Evolutionary conservation across 2,888 invertebrate genomes (phyloP).

Genomic region (Auanema sp.): DNA sequence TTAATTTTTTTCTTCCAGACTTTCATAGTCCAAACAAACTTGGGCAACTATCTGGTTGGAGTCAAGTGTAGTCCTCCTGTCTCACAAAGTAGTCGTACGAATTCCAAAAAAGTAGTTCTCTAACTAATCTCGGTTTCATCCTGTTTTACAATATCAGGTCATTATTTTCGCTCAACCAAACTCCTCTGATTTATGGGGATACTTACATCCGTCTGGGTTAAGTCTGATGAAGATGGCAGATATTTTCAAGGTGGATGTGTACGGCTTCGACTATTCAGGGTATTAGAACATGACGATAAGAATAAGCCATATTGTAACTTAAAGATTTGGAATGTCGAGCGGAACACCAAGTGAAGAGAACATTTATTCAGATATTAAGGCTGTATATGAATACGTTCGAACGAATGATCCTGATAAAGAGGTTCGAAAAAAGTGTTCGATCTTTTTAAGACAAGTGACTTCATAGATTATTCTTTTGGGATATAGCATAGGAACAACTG

Average conservation of each 20-base stretch:
- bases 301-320: not conserved
- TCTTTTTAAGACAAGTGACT: too few relatives aligned
- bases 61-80: slow-evolving; percentile 15
- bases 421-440: slow-evolving; percentile 12
- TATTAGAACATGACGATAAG: slow-evolving; percentile 3
- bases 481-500: slow-evolving; percentile 55
- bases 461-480: slow-evolving; percentile 52
- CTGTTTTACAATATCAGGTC: slow-evolving; percentile 30
- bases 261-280: slow-evolving; percentile 54
- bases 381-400: slow-evolving; percentile 46
- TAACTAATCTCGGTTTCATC: not conserved
- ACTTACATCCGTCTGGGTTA: slow-evolving; percentile 33
- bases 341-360: slow-evolving; percentile 49
- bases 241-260: slow-evolving; percentile 39
- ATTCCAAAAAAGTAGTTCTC: not conserved
- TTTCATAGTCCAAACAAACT: slow-evolving; percentile 20
- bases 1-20: slow-evolving; percentile 8
- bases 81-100: not conserved
- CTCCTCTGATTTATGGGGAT: slow-evolving; percentile 49
- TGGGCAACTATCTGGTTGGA: slow-evolving; percentile 30
- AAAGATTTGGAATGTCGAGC: slow-evolving; percentile 48
- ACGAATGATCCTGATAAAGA: slow-evolving; percentile 34
- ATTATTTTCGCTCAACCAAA: slow-evolving; percentile 56
- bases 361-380: slow-evolving; percentile 48
- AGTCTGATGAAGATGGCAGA: slow-evolving; percentile 30